phyloP scores from a whole-genome alignment of 2,888 invertebrate genomes.

The Actias luna region DNA sequence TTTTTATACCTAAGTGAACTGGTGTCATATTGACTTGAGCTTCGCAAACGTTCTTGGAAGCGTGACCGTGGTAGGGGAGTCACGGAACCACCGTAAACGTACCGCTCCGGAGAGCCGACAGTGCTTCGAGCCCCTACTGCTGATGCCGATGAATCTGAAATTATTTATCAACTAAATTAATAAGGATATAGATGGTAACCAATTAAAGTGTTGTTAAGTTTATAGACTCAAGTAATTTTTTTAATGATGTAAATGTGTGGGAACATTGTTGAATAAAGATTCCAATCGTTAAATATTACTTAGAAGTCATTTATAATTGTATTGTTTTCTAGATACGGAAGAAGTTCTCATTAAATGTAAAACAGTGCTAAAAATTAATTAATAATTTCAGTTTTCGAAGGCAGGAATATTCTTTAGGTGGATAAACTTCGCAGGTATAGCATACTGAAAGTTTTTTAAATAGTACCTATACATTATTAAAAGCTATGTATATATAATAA shows the following conservation, averaged over 20 bases:
- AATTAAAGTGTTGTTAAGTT: neutral
- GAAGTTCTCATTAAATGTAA: too few relatives aligned
- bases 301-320: neutral
- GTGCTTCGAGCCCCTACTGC: slow-evolving; percentile 56
- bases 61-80: slow-evolving; percentile 80
- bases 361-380: too few relatives aligned
- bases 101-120: slow-evolving; percentile 69
- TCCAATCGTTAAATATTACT: neutral
- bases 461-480: too few relatives aligned
- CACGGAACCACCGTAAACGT: slow-evolving; percentile 80
- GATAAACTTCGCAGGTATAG: too few relatives aligned
- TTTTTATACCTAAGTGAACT: slow-evolving; percentile 59
- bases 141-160: slow-evolving; percentile 54
- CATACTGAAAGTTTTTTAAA: too few relatives aligned
- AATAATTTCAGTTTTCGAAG: too few relatives aligned
- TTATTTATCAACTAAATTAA: slow-evolving; percentile 2
- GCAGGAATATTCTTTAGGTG: too few relatives aligned
- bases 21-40: slow-evolving; percentile 68
- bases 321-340: neutral
- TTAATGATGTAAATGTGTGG: neutral
- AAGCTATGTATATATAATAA: too few relatives aligned
- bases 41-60: slow-evolving; percentile 74
- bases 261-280: neutral
- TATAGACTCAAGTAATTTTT: neutral
- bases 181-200: neutral